Base-by-base conservation (phyloP, 2,113 vertebrate genomes). In the Solenodon paradoxus region DNA sequence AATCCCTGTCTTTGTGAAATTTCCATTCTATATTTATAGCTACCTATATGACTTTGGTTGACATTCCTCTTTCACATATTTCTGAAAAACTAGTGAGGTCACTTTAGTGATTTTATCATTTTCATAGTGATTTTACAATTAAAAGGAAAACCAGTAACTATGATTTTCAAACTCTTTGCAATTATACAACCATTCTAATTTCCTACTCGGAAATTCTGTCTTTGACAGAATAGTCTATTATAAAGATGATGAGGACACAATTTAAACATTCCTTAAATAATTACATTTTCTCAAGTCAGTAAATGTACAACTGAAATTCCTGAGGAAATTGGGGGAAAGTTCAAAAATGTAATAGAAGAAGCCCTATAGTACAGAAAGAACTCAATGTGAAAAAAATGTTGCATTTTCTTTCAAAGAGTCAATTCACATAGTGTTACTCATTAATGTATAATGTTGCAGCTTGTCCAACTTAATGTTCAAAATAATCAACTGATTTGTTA, bases 241-340 rank as follows among this genome's bases (percentile, higher is more conserved):
- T 85, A 74, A 88, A 69, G 32, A 6, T 96, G 55, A 78, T 92
- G 59, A 32, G 42, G 38, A 38, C 81, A n/a, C 38, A 87, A 26
- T 84, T 79, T 95, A 86, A 88, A 88, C 82, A 91, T 90, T 96
- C 47, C 28, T 55, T 79, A 57, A 81, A 72, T 8, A 5, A 69
- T 92, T 79, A 87, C 68, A 51, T 95, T 96, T 96, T 95, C 75
- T 83, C n/a, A n/a, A n/a, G n/a, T n/a, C n/a, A n/a, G n/a, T n/a
- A n/a, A n/a, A n/a, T n/a, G n/a, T n/a, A n/a, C n/a, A n/a, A n/a
- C n/a, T n/a, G n/a, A n/a, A n/a, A n/a, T n/a, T n/a, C n/a, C n/a
- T n/a, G n/a, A n/a, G n/a, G n/a, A n/a, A n/a, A n/a, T n/a, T n/a
- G n/a, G n/a, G n/a, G n/a, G n/a, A n/a, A n/a, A n/a, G n/a, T n/a